Base-by-base conservation (phyloP, 1,140 invertebrate genomes). In the Portunus trituberculatus region DNA sequence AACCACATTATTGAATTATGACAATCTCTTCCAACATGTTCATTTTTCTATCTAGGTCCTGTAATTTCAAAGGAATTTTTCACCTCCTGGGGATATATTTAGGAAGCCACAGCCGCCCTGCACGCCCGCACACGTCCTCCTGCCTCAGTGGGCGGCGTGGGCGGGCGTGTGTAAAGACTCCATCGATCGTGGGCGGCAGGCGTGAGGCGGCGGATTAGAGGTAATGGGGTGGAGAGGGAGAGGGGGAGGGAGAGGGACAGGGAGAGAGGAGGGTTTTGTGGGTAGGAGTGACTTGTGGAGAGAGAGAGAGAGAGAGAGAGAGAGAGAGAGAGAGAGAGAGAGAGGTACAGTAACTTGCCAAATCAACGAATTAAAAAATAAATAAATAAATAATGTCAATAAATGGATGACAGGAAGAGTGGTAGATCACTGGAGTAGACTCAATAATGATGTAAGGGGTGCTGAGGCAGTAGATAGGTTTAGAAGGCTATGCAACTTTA, bases 101-200 rank as follows among this genome's bases (percentile, higher is more conserved):
- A 20, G 52, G 12, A 59, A 14, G 52, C 52, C 52, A 20, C 52
- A 59, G 0, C 67, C 16, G 4, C 67, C 67, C 20, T 76, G 67
- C 16, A 76, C 67, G 12, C 16, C 52, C 52, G 16, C 52, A 59
- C 52, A 14, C 52, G 12, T 59, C 52, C 52, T 59, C 52, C 52
- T 59, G 52, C 52, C 10, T 20, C 12, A 20, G 52, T 59, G 67
- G 67, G 67, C 67, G 67, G 25, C 89, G 89, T 67, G 89, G 89
- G 89, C 89, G 89, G 28, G 89, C 89, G 89, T 91, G 84, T 87
- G 89, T 91, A 91, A 91, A 91, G 39, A 59, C 31, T 46, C n/a
- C 46, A 91, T 91, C 46, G 48, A 91, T 91, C 89, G 89, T 59
- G 16, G 31, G n/a, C n/a, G 89, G 59, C 89, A 59, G 89, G n/a